Evolutionary conservation across 2,797 vertebrate species (phyloP).

Genomic region (Arrhamphus sclerolepis): DNA sequence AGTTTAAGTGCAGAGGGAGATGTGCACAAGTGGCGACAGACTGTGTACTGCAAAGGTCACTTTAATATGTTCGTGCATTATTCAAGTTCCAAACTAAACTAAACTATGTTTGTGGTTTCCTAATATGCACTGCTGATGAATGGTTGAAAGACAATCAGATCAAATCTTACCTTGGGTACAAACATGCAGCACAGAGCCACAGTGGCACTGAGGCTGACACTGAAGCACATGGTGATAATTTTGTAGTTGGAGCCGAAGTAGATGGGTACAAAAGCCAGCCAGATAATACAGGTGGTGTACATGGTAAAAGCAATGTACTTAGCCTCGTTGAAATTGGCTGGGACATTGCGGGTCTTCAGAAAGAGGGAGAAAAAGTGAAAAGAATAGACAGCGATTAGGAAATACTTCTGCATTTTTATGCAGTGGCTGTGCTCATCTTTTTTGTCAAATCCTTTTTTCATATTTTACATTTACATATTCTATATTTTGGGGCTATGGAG

Average conservation of each 20-base stretch:
- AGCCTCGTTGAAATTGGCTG: slow-evolving; percentile 97
- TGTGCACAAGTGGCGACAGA: too few relatives aligned
- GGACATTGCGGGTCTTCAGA: slow-evolving; percentile 91
- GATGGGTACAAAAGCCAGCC: slow-evolving; percentile 98
- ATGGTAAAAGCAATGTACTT: slow-evolving; percentile 99
- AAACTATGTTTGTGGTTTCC: too few relatives aligned
- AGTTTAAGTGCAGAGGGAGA: neutral
- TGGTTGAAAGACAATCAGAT: too few relatives aligned
- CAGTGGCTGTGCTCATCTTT: too few relatives aligned
- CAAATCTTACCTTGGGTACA: slow-evolving; percentile 86
- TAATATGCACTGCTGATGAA: too few relatives aligned
- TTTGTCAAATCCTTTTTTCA: too few relatives aligned
- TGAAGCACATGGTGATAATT: slow-evolving; percentile 99
- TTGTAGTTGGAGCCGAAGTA: slow-evolving; percentile 99
- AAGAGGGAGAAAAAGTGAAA: neutral
- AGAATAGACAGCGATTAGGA: slow-evolving; percentile 5
- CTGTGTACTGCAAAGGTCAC: too few relatives aligned
- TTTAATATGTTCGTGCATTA: too few relatives aligned
- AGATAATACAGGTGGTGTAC: slow-evolving; percentile 99
- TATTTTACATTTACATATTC: too few relatives aligned
- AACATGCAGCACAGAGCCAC: slow-evolving; percentile 98
- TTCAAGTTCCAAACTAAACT: too few relatives aligned
- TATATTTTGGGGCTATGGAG: too few relatives aligned
- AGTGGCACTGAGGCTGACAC: slow-evolving; percentile 95
- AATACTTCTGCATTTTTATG: neutral